phyloP scores from a whole-genome alignment of 2,888 invertebrate species.

The Hetaerina titia region DNA sequence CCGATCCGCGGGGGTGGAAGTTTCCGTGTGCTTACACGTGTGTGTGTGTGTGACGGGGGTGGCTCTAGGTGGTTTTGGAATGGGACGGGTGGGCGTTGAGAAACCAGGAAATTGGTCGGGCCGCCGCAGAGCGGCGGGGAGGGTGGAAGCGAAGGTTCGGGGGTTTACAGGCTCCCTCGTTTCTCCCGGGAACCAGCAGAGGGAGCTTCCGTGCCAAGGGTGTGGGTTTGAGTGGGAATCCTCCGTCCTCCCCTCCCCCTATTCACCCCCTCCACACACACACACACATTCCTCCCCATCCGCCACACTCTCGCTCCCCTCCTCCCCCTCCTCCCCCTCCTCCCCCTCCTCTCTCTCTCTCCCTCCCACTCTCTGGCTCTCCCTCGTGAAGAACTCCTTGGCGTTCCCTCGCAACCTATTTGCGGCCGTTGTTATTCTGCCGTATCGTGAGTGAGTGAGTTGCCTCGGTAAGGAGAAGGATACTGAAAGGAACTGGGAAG shows the following conservation, averaged over 20 bases:
- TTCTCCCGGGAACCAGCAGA: not conserved
- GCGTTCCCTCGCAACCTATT: constrained; percentile 15
- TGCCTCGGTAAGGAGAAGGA: constrained; percentile 22
- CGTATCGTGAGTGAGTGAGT: constrained; percentile 40
- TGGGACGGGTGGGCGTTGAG: not conserved
- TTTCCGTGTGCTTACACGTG: not conserved
- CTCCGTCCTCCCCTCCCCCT: not conserved
- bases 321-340: not conserved
- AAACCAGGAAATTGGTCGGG: not conserved
- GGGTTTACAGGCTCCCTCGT: not conserved
- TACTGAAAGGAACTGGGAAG: not conserved
- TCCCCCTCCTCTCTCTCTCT: not conserved
- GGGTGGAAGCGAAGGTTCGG: not conserved
- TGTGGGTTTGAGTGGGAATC: not conserved
- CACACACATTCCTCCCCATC: not conserved
- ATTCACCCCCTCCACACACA: not conserved
- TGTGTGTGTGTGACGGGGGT: not conserved
- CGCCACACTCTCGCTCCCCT: not conserved
- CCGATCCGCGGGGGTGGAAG: not conserved
- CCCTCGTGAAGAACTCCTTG: not conserved
- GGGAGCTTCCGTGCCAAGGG: constrained; percentile 11
- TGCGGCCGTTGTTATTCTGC: constrained; percentile 33
- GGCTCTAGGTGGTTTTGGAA: not conserved
- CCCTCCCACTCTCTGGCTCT: not conserved
- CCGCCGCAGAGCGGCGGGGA: not conserved